Base-by-base conservation (phyloP, 1,140 invertebrate genomes). In the Bombus balteatus region DNA sequence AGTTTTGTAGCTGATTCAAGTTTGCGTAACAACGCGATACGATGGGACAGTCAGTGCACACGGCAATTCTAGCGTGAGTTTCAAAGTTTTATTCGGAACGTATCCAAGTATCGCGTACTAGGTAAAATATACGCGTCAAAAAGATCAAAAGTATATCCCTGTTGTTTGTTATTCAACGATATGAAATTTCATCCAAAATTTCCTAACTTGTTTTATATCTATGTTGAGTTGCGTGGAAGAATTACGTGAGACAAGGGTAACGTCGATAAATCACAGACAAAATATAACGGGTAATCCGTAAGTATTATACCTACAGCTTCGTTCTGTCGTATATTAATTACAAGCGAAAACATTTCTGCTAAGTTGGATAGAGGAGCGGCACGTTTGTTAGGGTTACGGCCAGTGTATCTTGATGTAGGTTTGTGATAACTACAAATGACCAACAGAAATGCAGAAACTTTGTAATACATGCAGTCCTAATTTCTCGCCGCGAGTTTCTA, bases 341-440 rank as follows among this genome's bases (percentile, higher is more conserved):
- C 2, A 6, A 57, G 32, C 13, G 28, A 57, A 57, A 75, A 25
- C 25, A 9, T 47, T 75, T 37, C n/a, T 74, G n/a, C 5, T 25
- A 47, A 74, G 15, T 25, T 75, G 41, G n/a, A 57, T 12, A 22
- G 73, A 53, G 25, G 3, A 34, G 41, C 18, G 18, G 6, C 28
- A 75, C 9, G 43, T 75, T 57, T 34, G 47, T 57, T 18, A 37
- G n/a, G 41, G 25, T 8, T 47, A 53, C 18, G 15, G 10, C 28
- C 10, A 25, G 10, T 3, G 22, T 75, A 75, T 75, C 32, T 75
- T 75, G 73, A 75, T 28, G 32, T 28, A 75, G 32, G 2, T 57
- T 75, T 37, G 34, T 34, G 47, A 75, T 74, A 74, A 75, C 47
- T 75, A 41, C 47, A 57, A 53, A 74, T 12, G 41, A 25, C 47